A percentile compares a stretch with the other conserved stretches of the same genome.
Conservation (phyloP, 2,113 vertebrate genomes). For the Eupsittula cactorum region DNA sequence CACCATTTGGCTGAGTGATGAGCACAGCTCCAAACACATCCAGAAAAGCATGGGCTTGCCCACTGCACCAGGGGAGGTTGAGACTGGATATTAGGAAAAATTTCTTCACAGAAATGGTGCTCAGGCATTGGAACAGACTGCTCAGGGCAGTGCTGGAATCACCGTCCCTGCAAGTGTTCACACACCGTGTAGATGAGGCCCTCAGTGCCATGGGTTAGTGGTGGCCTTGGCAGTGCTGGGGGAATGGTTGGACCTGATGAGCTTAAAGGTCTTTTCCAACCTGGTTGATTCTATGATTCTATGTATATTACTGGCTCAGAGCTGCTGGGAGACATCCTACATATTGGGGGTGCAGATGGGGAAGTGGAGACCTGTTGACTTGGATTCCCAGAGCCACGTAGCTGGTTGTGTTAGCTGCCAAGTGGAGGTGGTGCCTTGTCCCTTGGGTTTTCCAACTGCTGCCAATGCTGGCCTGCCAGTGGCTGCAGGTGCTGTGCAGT, state of each 20-base stretch:
- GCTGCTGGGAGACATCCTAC: neutral
- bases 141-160: neutral
- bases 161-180: neutral
- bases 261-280: neutral
- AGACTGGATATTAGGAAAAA: neutral
- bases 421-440: neutral
- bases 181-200: accelerated
- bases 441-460: neutral
- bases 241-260: neutral
- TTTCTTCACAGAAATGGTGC: neutral
- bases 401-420: neutral
- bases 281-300: neutral
- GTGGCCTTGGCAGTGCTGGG: neutral
- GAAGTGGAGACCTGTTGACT: neutral
- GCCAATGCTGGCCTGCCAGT: neutral
- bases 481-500: neutral
- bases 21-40: neutral
- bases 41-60: neutral
- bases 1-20: neutral
- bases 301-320: neutral
- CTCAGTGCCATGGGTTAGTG: neutral
- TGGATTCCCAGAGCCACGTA: accelerated
- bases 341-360: neutral
- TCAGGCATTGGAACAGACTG: neutral
- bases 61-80: neutral